Conservation (phyloP, 2,888 invertebrate species). For the Drosophila sordidapex region DNA sequence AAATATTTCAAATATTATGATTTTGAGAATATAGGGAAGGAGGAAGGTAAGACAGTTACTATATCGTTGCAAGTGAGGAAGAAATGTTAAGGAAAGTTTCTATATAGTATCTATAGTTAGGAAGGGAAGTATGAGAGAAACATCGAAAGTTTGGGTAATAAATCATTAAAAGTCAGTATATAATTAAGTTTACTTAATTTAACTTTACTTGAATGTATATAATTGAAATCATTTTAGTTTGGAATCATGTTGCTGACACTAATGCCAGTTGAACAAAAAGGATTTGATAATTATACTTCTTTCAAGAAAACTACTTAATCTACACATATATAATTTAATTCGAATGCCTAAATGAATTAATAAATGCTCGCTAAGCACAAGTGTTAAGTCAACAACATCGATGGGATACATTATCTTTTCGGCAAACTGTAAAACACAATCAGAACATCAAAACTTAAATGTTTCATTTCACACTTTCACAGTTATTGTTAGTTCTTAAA, state of each 20-base stretch:
- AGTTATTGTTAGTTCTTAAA: not conserved
- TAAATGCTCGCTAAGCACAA: not conserved
- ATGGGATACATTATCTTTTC: not conserved
- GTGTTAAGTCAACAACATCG: not conserved
- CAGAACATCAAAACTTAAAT: conserved; percentile 11
- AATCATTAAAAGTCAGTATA: not conserved
- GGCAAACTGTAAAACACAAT: conserved; percentile 5
- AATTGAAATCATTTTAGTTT: not conserved
- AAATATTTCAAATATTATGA: not conserved
- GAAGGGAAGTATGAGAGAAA: too few species aligned
- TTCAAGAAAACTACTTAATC: not conserved
- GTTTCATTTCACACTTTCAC: conserved; percentile 17
- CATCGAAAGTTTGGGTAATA: not conserved
- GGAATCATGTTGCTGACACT: too few species aligned
- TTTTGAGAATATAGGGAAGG: not conserved
- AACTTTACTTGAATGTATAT: not conserved
- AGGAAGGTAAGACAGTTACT: not conserved
- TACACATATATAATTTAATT: too few species aligned
- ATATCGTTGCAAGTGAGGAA: not conserved
- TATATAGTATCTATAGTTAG: too few species aligned
- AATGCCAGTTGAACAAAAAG: not conserved
- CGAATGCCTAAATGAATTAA: not conserved
- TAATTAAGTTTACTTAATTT: not conserved
- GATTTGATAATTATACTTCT: not conserved
- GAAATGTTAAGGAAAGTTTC: not conserved